Evolutionary conservation across 2,113 vertebrate species (phyloP), one percentile per base, ranked within the genome.

Genomic region (Brachionichthys hirsutus): DNA sequence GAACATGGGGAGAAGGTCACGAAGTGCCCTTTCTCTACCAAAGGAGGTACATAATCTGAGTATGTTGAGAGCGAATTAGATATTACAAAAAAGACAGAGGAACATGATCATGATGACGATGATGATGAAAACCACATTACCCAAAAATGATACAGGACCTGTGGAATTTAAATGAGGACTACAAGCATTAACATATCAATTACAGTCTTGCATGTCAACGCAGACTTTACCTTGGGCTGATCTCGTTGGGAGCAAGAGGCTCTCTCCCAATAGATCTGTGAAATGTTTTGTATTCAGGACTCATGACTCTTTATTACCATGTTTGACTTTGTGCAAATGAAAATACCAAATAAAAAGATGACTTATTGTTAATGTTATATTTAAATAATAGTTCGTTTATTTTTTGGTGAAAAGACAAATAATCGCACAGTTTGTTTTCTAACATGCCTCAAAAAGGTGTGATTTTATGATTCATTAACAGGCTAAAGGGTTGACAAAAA

Each of bases 1-100:
- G 66, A 65, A 55, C 67, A 78, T 67, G 40, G 58, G 47, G 73
- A 87, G 82, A 89, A 89, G 87, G 87, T 89, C 87, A 81, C 55
- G 3, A 8, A 62, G 45, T 50, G 69, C 73, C 78, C 51, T 59
- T 54, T 62, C 75, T 74, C 45, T 55, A 19, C 41, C 61, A 62
- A 46, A 60, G 52, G 22, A 17, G 52, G 58, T 51, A 59, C 60
- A 30, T 30, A 49, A 11, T 45, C 54, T 69, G 62, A 75, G 64
- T 40, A 17, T 54, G 62, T 69, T 49, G 14, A 50, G 47, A 6
- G 13, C 38, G 49, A 73, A 75, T 55, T 63, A 53, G 62, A 66
- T 45, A 52, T 73, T 64, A 68, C 35, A 56, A 48, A 34, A 18
- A 44, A 22, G 38, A 35, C 46, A 13, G 53, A 63, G 52, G 53